Evolutionary conservation across 2,888 invertebrate genomes (phyloP), one percentile per base, ranked within the genome.

Genomic region (Selenia dentaria): DNA sequence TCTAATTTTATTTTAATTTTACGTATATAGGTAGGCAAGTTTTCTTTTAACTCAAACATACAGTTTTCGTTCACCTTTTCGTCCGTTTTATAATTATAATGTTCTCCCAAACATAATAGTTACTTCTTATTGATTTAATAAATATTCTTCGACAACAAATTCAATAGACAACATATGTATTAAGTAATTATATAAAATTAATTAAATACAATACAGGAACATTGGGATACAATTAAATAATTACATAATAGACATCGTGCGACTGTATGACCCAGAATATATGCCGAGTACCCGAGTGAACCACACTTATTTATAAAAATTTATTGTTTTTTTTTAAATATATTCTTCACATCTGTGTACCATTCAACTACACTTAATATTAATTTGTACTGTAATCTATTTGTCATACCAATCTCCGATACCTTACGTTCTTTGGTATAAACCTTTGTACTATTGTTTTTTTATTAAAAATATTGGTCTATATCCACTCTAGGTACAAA

Each of bases 321-420:
- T 67, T 73, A 71, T 70, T 68, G 60, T 67, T 64, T 39, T 48
- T 10, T 32, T 66, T 59, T 18, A 5, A 18, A 18, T 65, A 56
- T 68, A 74, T 25, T 71, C 66, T 58, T 67, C 67, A 65, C 72
- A 62, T 69, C 71, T 69, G 71, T 70, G 63, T 60, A 69, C 65
- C 67, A 72, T 64, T 69, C 72, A 57, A 48, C 76, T 81, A 83
- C 61, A 62, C 84, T 88, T 87, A 89, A 77, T 66, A 83, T 76
- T 88, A 89, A 86, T 89, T 89, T 89, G 88, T 89, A 89, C 88
- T 89, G 84, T 72, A 62, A 22, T 68, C 70, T 67, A 70, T 67
- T 72, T 76, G 73, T 79, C 72, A 70, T 74, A 82, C 83, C 85
- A 78, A 76, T 51, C 84, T 58, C 82, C 86, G 83, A 70, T 84